These are phyloP conservation scores for Lydus trimaculatus DNA, from an alignment of 2,888 invertebrate genomes.

Conservation along the genomic window DNA sequence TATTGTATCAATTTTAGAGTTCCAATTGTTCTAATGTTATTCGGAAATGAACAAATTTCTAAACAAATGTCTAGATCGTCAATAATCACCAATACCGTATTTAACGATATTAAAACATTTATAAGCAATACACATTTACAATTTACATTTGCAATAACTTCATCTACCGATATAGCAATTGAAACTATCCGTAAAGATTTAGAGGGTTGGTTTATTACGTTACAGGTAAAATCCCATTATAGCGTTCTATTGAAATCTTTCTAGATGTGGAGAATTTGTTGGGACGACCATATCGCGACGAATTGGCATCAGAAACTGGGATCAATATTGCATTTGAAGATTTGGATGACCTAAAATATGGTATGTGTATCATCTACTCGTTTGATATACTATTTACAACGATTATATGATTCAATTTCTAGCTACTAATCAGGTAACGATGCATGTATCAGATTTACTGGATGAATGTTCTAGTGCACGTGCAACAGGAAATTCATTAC, in stretches of 20 bases:
- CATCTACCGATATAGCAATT: conserved; percentile 68
- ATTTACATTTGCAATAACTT: conserved; percentile 61
- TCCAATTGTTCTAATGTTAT: conserved; percentile 67
- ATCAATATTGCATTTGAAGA: conserved; percentile 77
- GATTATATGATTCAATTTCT: conserved; percentile 37
- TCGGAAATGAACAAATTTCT: conserved; percentile 70
- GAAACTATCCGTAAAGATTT: conserved; percentile 69
- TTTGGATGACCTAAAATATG: conserved; percentile 73
- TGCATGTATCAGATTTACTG: conserved; percentile 66
- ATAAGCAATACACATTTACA: conserved; percentile 70
- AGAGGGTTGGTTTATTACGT: conserved; percentile 63
- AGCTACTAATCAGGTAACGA: conserved; percentile 68
- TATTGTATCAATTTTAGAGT: conserved; percentile 57
- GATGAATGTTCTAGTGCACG: conserved; percentile 66
- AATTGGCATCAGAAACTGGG: conserved; percentile 76
- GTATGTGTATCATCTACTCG: conserved; percentile 59
- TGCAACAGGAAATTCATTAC: conserved; percentile 64
- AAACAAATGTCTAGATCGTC: conserved; percentile 65
- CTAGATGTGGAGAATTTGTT: conserved; percentile 77
- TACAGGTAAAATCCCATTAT: background rate
- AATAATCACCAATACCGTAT: conserved; percentile 64
- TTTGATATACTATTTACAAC: background rate
- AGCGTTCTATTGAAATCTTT: conserved; percentile 37
- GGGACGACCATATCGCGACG: conserved; percentile 79
- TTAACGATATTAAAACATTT: conserved; percentile 69